Conservation (phyloP, 2,797 vertebrate species). For the Gallinago stenura region DNA sequence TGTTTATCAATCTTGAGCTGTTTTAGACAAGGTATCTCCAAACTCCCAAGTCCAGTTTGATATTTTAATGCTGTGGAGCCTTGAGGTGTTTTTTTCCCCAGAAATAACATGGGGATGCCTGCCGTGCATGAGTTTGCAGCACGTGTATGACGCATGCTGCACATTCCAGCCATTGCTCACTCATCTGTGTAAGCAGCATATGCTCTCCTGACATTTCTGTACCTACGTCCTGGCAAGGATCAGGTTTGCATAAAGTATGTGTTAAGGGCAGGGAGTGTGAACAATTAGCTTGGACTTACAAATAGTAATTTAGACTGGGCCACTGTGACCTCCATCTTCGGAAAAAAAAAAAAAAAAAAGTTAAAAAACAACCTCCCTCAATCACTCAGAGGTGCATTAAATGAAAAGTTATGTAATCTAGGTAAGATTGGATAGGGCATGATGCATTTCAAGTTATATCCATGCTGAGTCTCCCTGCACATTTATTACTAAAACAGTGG, state of each 20-base stretch:
- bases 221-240: not conserved
- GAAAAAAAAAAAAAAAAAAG: not conserved
- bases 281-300: not conserved
- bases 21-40: not conserved
- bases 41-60: not conserved
- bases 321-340: not conserved
- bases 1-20: not conserved
- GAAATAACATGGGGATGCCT: not conserved
- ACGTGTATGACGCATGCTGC: accelerated
- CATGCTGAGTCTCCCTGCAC: not conserved
- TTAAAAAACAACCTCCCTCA: not conserved
- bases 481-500: not conserved
- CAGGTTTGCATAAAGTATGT: not conserved
- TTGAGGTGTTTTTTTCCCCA: not conserved
- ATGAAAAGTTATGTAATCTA: not conserved
- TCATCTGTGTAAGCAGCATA: not conserved
- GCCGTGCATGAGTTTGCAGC: not conserved
- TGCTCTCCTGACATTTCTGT: not conserved
- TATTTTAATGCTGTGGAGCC: not conserved
- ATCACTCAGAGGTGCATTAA: not conserved
- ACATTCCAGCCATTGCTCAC: not conserved
- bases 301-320: not conserved
- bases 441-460: not conserved
- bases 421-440: not conserved
- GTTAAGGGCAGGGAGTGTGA: not conserved